Percentiles rank a stretch among this genome's conserved stretches.
Conservation (phyloP, 2,113 vertebrate genomes). For the Ifrita kowaldi region DNA sequence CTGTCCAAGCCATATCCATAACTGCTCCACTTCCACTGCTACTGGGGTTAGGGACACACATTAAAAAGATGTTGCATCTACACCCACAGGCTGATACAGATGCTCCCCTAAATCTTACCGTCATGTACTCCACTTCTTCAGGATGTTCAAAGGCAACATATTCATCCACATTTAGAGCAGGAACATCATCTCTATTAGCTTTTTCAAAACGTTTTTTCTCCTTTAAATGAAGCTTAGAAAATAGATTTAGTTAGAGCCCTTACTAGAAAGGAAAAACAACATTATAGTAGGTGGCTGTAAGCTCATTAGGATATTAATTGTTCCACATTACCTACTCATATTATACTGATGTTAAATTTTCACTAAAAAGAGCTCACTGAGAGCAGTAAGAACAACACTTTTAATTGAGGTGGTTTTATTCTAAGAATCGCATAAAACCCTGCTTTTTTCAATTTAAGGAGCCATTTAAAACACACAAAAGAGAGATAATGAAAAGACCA, state of each 20-base stretch:
- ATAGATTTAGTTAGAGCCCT: conserved; percentile 46
- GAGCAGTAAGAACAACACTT: background rate
- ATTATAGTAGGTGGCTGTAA: background rate
- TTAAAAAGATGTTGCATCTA: background rate
- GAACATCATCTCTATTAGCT: conserved; percentile 78
- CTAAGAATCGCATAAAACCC: background rate
- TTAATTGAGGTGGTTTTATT: background rate
- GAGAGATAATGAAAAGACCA: background rate
- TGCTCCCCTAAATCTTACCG: conserved; percentile 71
- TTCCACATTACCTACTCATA: background rate
- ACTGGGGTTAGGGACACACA: background rate
- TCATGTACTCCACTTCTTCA: conserved; percentile 93
- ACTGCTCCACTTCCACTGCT: background rate
- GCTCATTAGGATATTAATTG: background rate
- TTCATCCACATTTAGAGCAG: conserved; percentile 82
- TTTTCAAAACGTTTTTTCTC: conserved; percentile 91
- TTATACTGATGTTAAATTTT: background rate
- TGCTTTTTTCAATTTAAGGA: background rate
- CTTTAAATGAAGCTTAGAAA: conserved; percentile 86
- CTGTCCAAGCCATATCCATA: background rate
- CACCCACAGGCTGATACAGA: background rate
- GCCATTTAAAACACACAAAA: background rate
- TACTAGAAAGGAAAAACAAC: conserved; percentile 10
- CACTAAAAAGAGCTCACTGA: background rate
- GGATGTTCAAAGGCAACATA: conserved; percentile 94